A percentile compares a stretch with the other conserved stretches of the same genome.
These are phyloP conservation scores for Lepidothrix coronata DNA, from an alignment of 2,113 vertebrate species.

Conservation along the genomic window DNA sequence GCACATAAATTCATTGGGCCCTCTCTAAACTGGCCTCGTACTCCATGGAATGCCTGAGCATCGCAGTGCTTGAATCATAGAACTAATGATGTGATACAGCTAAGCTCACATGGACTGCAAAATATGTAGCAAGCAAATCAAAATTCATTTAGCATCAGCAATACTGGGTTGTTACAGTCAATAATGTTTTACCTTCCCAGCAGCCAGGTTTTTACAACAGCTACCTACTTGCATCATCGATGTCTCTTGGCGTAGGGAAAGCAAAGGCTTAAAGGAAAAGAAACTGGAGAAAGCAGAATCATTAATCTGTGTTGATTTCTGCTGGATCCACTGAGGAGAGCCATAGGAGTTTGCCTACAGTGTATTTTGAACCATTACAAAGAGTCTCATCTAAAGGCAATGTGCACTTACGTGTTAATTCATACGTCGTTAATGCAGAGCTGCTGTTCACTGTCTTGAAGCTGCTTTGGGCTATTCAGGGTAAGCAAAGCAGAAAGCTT, in stretches of 20 bases:
- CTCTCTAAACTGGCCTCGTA: not conserved
- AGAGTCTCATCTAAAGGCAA: not conserved
- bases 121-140: not conserved
- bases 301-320: conserved; percentile 37
- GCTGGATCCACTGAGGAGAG: not conserved
- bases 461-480: conserved; percentile 87
- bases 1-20: not conserved
- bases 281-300: not conserved
- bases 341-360: not conserved
- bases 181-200: conserved; percentile 9
- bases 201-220: conserved; percentile 38
- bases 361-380: not conserved
- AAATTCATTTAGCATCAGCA: conserved; percentile 26
- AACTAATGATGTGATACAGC: not conserved
- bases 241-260: not conserved
- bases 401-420: conserved; percentile 90
- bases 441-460: conserved; percentile 96
- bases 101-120: conserved; percentile 14
- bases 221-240: conserved; percentile 9
- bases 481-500: conserved; percentile 72
- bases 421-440: conserved; percentile 87
- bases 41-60: not conserved
- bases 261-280: not conserved
- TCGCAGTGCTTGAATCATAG: not conserved
- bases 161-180: not conserved